phyloP scores from a whole-genome alignment of 2,888 invertebrate genomes.

The Anticlea derivata region DNA sequence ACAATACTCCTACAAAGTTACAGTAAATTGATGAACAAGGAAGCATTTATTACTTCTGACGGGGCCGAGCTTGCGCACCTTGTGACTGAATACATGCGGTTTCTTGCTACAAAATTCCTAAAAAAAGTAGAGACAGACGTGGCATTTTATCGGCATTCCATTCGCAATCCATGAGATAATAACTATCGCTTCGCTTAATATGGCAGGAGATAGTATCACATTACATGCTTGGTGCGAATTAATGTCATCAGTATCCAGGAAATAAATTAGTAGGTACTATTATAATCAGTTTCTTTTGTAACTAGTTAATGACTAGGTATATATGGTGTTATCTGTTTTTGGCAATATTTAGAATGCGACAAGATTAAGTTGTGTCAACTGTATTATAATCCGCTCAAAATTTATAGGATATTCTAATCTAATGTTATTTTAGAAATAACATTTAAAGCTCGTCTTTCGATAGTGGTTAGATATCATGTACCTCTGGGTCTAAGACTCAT shows the following conservation, averaged over 20 bases:
- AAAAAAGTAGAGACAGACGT: conserved; percentile 2
- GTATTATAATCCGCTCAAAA: not conserved
- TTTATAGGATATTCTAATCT: conserved; percentile 1
- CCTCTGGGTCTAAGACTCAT: too few species aligned
- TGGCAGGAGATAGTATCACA: conserved; percentile 14
- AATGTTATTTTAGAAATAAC: not conserved
- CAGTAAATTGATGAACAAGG: conserved; percentile 9
- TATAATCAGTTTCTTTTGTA: conserved; percentile 11
- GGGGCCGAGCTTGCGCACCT: not conserved
- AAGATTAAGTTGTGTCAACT: conserved; percentile 3
- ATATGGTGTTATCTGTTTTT: conserved; percentile 12
- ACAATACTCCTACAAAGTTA: too few species aligned
- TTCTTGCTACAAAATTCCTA: conserved; percentile 2
- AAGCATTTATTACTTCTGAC: conserved; percentile 6
- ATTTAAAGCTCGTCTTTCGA: not conserved
- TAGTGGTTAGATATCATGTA: not conserved
- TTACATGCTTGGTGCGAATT: conserved; percentile 13
- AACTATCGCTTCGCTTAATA: conserved; percentile 17
- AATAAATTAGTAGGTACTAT: conserved; percentile 8
- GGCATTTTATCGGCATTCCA: conserved; percentile 14
- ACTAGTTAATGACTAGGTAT: conserved; percentile 7
- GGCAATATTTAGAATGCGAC: not conserved
- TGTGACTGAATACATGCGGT: conserved; percentile 3
- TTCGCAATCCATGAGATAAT: conserved; percentile 21
- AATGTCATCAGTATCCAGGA: conserved; percentile 16